Percentiles rank a stretch among this genome's conserved stretches.
These are phyloP conservation scores for Lepidochitona cinerea DNA, from an alignment of 2,888 invertebrate species.

Conservation along the genomic window DNA sequence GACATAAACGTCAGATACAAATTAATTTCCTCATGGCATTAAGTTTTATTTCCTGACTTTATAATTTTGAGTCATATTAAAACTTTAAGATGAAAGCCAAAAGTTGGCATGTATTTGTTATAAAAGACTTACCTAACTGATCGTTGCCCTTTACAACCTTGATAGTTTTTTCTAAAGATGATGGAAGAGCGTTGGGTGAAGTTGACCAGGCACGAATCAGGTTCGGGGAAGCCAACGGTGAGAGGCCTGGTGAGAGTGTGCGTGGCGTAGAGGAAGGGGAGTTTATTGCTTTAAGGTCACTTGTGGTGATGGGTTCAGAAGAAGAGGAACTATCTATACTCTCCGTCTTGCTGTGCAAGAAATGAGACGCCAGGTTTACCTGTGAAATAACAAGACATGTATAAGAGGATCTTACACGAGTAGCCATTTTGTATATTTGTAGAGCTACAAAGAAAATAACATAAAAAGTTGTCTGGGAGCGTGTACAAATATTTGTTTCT, in stretches of 20 bases:
- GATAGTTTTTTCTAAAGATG: constrained; percentile 74
- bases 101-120: neutral
- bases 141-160: constrained; percentile 75
- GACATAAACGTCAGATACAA: too few species aligned
- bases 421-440: too few species aligned
- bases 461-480: too few species aligned
- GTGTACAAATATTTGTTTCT: too few species aligned
- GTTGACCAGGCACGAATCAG: constrained; percentile 45
- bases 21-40: too few species aligned
- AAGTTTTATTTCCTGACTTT: too few species aligned
- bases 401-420: too few species aligned
- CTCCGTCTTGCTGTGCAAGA: neutral
- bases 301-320: constrained; percentile 56
- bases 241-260: constrained; percentile 51
- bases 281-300: constrained; percentile 59
- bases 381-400: too few species aligned
- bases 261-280: constrained; percentile 45
- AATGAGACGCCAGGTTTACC: constrained; percentile 6
- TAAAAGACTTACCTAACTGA: constrained; percentile 72
- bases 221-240: constrained; percentile 55
- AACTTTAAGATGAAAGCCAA: neutral
- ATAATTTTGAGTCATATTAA: too few species aligned
- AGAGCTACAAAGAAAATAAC: too few species aligned
- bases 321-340: constrained; percentile 48
- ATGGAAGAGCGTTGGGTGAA: constrained; percentile 70